Evolutionary conservation across 2,888 invertebrate genomes (phyloP).

Genomic region (Andrena hattorfiana): DNA sequence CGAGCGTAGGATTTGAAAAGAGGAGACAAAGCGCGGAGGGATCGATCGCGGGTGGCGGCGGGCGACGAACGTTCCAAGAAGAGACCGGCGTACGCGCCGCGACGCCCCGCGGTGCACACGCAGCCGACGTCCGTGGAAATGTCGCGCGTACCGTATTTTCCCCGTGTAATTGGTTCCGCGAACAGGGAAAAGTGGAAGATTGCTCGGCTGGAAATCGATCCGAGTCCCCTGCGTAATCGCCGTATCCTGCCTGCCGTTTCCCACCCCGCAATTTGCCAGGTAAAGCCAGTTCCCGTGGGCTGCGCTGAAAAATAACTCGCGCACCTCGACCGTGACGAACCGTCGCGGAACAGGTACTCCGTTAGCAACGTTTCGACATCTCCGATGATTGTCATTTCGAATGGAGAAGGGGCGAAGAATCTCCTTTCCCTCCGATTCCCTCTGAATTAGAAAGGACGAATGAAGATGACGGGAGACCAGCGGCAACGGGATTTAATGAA

Average conservation of each 20-base stretch:
- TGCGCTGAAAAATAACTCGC: no score
- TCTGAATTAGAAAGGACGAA: no score
- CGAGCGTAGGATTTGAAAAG: background rate
- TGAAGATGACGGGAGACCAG: background rate
- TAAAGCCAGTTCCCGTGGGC: background rate
- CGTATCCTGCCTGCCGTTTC: conserved; percentile 20
- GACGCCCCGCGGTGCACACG: background rate
- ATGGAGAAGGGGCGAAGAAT: no score
- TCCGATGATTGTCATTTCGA: no score
- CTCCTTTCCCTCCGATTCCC: no score
- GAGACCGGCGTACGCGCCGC: background rate
- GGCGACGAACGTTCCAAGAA: conserved; percentile 38
- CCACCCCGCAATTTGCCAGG: conserved; percentile 10
- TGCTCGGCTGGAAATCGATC: conserved; percentile 46
- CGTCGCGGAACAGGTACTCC: background rate
- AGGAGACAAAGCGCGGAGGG: background rate
- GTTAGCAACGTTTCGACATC: no score
- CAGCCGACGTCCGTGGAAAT: conserved; percentile 14
- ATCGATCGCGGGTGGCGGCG: conserved; percentile 5
- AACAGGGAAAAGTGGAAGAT: conserved; percentile 57
- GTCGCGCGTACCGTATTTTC: conserved; percentile 22
- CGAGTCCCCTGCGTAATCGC: conserved; percentile 24
- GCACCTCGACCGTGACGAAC: background rate
- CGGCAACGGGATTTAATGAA: background rate
- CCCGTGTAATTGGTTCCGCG: conserved; percentile 46